phyloP scores from a whole-genome alignment of 2,888 invertebrate species.

The Leptopilina drosophilae region DNA sequence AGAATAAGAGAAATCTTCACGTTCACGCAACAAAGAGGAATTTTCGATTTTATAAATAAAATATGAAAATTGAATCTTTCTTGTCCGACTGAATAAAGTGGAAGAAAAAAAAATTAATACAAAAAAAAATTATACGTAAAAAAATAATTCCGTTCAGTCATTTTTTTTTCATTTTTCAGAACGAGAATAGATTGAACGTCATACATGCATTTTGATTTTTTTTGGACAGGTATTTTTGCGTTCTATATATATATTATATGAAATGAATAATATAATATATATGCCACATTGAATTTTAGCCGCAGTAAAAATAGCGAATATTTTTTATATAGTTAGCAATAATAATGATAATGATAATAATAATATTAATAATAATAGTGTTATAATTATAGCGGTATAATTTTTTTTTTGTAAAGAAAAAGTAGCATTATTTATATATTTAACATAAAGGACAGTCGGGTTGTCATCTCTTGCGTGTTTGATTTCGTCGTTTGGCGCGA shows the following conservation, averaged over 20 bases:
- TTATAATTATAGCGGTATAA: conserved; percentile 42
- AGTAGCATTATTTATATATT: conserved; percentile 44
- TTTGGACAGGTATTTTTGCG: conserved; percentile 34
- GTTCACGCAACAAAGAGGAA: background rate
- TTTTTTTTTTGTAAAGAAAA: conserved; percentile 37
- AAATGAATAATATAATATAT: conserved; percentile 27
- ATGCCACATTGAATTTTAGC: conserved; percentile 37
- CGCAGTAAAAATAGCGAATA: conserved; percentile 32
- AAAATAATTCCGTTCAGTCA: conserved; percentile 51
- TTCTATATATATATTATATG: conserved; percentile 36
- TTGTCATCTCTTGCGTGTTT: conserved; percentile 59
- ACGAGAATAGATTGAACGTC: conserved; percentile 46
- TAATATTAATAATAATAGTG: conserved; percentile 37
- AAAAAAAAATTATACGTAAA: conserved; percentile 45
- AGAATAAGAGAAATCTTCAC: conserved; percentile 34
- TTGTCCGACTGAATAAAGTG: conserved; percentile 25
- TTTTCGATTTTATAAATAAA: no score
- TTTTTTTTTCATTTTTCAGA: conserved; percentile 8
- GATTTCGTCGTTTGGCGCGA: conserved; percentile 49
- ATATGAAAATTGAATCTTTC: background rate
- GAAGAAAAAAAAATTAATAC: conserved; percentile 38
- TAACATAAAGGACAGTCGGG: conserved; percentile 57
- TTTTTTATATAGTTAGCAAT: conserved; percentile 4
- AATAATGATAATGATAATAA: conserved; percentile 38
- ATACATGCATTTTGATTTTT: conserved; percentile 42